phyloP scores from a whole-genome alignment of 2,888 invertebrate species.

The Leptopilina drosophilae region DNA sequence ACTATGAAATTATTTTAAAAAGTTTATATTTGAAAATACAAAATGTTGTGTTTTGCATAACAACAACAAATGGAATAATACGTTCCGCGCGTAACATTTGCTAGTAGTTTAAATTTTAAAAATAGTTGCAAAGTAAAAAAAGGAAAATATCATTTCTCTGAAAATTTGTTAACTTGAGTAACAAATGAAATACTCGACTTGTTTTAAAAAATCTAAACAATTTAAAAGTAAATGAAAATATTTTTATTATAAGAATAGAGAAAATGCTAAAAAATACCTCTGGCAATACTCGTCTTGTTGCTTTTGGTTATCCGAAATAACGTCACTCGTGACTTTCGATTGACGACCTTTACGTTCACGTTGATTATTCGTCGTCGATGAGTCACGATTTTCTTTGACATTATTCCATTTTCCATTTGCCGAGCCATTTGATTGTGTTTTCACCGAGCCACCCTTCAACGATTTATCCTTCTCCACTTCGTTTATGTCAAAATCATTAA shows the following conservation, averaged over 20 bases:
- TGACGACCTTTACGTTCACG: constrained; percentile 75
- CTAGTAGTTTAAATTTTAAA: too few relatives aligned
- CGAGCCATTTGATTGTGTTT: constrained; percentile 74
- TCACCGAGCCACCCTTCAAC: constrained; percentile 70
- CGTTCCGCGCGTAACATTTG: too few relatives aligned
- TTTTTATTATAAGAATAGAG: constrained; percentile 47
- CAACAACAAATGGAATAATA: too few relatives aligned
- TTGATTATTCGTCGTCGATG: constrained; percentile 71
- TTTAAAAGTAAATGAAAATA: too few relatives aligned
- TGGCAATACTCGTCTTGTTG: constrained; percentile 78
- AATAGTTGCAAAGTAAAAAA: too few relatives aligned
- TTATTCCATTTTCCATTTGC: constrained; percentile 73
- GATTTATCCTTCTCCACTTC: constrained; percentile 78
- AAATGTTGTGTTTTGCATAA: too few relatives aligned
- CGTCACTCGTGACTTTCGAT: constrained; percentile 74
- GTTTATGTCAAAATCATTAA: constrained; percentile 78
- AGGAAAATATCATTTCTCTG: too few relatives aligned
- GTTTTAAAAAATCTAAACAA: too few relatives aligned
- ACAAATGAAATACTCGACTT: too few relatives aligned
- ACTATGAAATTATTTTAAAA: too few relatives aligned
- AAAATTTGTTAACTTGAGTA: too few relatives aligned
- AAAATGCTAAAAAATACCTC: constrained; percentile 68
- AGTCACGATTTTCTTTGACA: constrained; percentile 75
- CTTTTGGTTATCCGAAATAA: constrained; percentile 73
- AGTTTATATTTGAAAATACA: too few relatives aligned